Conservation (phyloP, 2,113 vertebrate species). For the Phalacrocorax brasilianus region DNA sequence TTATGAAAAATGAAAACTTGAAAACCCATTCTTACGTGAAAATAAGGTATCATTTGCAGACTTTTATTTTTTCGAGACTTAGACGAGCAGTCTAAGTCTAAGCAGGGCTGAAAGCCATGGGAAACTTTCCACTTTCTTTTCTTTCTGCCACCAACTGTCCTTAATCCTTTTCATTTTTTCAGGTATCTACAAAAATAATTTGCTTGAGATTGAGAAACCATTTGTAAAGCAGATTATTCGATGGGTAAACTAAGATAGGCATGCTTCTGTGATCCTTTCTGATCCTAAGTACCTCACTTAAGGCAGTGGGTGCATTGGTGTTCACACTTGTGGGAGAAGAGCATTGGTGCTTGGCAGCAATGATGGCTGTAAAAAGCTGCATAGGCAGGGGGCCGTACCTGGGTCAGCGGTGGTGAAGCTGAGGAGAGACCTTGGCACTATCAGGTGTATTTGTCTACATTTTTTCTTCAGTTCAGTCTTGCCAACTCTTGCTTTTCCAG, state of each 20-base stretch:
- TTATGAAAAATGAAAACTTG: background rate
- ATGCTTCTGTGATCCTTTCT: background rate
- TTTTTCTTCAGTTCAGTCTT: background rate
- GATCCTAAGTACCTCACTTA: background rate
- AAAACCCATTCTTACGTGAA: background rate
- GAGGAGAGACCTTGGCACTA: background rate
- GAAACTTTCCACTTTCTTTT: background rate
- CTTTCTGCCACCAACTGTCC: background rate
- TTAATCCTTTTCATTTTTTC: constrained; percentile 3
- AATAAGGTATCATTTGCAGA: background rate
- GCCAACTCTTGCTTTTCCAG: background rate
- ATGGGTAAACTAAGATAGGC: background rate
- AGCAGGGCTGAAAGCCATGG: background rate
- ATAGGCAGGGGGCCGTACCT: background rate
- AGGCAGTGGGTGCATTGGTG: rapidly evolving
- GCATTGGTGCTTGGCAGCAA: background rate
- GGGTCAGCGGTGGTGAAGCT: background rate
- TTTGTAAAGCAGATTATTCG: background rate
- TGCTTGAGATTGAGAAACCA: background rate
- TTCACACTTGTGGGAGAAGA: background rate
- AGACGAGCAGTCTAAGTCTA: background rate
- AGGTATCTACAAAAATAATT: background rate
- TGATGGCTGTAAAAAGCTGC: background rate
- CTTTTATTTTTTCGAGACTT: background rate
- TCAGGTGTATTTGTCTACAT: background rate